These are phyloP conservation scores for Pedionomus torquatus DNA, from an alignment of 2,113 vertebrate species.

Conservation along the genomic window DNA sequence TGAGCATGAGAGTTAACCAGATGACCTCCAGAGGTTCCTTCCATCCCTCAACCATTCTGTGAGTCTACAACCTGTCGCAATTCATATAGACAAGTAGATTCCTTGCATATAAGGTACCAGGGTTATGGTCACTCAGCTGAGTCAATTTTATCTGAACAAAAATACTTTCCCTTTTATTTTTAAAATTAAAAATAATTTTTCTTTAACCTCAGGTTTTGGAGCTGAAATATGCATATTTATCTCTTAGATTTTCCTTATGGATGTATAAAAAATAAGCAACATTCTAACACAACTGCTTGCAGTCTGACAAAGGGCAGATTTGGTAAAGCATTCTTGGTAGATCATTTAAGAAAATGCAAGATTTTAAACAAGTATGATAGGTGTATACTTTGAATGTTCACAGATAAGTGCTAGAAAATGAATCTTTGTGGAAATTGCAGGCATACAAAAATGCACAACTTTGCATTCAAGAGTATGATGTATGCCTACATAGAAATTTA, in stretches of 20 bases:
- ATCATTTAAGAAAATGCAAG: not conserved
- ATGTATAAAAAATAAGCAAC: not conserved
- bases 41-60: not conserved
- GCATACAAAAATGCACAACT: not conserved
- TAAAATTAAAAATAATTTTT: not conserved
- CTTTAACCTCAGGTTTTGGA: not conserved
- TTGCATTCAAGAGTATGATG: not conserved
- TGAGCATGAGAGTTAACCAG: not conserved
- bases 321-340: not conserved
- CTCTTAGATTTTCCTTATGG: accelerated
- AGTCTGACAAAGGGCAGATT: not conserved
- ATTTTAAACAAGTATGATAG: not conserved
- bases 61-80: not conserved
- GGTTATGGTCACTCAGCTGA: not conserved
- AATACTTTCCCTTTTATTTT: not conserved
- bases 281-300: not conserved
- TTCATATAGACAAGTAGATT: not conserved
- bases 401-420: not conserved
- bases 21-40: not conserved
- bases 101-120: not conserved
- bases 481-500: not conserved
- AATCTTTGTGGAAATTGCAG: not conserved
- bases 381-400: not conserved
- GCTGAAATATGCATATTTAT: not conserved
- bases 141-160: not conserved